phyloP scores from a whole-genome alignment of 1,140 invertebrate genomes.

The Magallana angulata region DNA sequence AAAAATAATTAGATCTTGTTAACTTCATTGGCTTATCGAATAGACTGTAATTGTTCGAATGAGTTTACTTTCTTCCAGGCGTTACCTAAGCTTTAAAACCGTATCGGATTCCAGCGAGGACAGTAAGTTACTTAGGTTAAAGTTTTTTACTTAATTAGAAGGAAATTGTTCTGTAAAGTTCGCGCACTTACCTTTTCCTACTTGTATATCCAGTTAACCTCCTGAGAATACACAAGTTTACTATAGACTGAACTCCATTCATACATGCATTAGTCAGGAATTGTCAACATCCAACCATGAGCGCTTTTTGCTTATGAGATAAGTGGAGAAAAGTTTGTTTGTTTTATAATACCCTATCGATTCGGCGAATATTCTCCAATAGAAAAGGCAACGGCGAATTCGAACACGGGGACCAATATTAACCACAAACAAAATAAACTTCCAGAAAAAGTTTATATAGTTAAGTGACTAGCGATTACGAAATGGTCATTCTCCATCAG shows the following conservation, averaged over 20 bases:
- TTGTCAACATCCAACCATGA: slow-evolving; percentile 8
- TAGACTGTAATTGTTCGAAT: not conserved
- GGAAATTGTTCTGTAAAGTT: not conserved
- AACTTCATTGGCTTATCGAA: not conserved
- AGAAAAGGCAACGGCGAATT: not conserved
- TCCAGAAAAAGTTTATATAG: not conserved
- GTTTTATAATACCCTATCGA: not conserved
- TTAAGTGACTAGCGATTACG: not conserved
- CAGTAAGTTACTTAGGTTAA: not conserved
- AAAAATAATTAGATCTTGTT: not conserved
- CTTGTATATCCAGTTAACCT: not conserved
- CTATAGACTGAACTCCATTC: not conserved
- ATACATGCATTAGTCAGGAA: not conserved
- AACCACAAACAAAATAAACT: not conserved
- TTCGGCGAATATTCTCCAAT: not conserved
- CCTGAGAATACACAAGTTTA: not conserved
- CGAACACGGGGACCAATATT: not conserved
- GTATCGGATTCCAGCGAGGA: not conserved
- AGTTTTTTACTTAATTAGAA: slow-evolving; percentile 4
- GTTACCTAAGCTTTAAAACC: not conserved
- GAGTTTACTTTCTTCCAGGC: not conserved
- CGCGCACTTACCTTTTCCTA: not conserved
- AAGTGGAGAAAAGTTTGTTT: not conserved
- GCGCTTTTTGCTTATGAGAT: not conserved
- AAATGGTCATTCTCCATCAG: not conserved